Conservation (phyloP, 2,888 invertebrate species). For the Caenorhabditis auriculariae region DNA sequence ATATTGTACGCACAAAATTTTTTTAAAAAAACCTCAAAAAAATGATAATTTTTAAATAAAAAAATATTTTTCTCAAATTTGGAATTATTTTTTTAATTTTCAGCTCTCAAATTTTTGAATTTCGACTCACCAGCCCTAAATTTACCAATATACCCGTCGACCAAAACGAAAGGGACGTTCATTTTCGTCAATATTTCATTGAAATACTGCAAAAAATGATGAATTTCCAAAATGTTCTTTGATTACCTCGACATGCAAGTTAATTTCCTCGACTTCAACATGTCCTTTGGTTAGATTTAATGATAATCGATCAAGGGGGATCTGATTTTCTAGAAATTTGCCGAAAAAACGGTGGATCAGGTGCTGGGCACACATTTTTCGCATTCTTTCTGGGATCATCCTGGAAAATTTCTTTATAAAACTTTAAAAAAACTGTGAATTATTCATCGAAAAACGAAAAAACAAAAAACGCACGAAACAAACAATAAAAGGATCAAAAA, state of each 20-base stretch:
- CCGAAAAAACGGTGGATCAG: constrained; percentile 85
- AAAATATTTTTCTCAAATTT: too few relatives aligned
- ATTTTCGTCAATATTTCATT: constrained; percentile 63
- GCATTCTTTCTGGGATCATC: constrained; percentile 1
- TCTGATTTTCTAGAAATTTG: constrained; percentile 86
- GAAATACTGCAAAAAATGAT: constrained; percentile 60
- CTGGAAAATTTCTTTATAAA: not conserved
- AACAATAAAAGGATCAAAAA: too few relatives aligned
- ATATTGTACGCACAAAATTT: too few relatives aligned
- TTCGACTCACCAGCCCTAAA: constrained; percentile 19
- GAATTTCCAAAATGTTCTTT: not conserved
- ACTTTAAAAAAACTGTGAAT: too few relatives aligned
- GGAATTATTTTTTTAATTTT: too few relatives aligned
- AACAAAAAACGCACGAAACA: too few relatives aligned
- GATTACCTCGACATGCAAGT: constrained; percentile 83
- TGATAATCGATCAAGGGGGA: constrained; percentile 87
- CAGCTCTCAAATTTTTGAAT: not conserved
- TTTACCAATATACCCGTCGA: constrained; percentile 65
- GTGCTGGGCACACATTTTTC: constrained; percentile 71
- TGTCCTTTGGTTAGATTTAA: constrained; percentile 89
- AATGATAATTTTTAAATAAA: too few relatives aligned
- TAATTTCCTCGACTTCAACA: constrained; percentile 83
- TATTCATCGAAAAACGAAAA: too few relatives aligned
- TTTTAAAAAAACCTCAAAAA: too few relatives aligned
- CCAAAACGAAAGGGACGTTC: constrained; percentile 64